Base-by-base conservation (phyloP, 2,113 vertebrate species). In the Brienomyrus longianalis region DNA sequence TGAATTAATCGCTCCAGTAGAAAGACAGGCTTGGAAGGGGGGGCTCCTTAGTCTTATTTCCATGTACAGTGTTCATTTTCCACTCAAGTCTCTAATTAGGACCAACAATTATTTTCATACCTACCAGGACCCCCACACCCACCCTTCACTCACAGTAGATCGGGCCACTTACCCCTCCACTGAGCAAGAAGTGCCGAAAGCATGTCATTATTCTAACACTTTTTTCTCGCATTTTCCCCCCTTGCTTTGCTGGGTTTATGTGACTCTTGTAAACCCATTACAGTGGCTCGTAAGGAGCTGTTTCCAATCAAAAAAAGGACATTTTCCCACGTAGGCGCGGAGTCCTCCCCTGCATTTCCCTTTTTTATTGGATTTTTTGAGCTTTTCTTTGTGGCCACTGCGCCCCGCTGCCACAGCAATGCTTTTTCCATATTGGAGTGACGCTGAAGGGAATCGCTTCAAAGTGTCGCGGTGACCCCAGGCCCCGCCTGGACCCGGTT, bases 251-350 rank as follows among this genome's bases (percentile, higher is more conserved):
- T 90, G 47, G 77, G 66, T 91, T 90, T 91, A 88, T 91, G 62
- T 87, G 87, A 88, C 87, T 91, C 90, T 91, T 90, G 89, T 90
- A 91, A 91, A 89, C 59, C 87, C 89, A 91, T 90, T 91, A 89
- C 89, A 86, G 87, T 90, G 89, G 87, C 91, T 90, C 62, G 50
- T 88, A 89, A 51, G 87, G 66, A 90, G 89, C 90, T 90, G 91
- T 88, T 91, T 91, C 89, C 89, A 93, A 92, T 92, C 91, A 92
- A 89, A 89, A 92, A 70, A 85, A 89, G 74, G 88, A 87, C 83
- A 88, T 92, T 90, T 91, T 88, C 89, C 91, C 90, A 90, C 88
- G 77, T 89, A 86, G 74, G 77, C 70, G 66, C 62, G 35, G 43
- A 54, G 23, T 89, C 43, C 90, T 90, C 77, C 85, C 43, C 35